Evolutionary conservation across 2,888 invertebrate species (phyloP), one percentile per base, ranked within the genome.

Genomic region (Trichopoda pennipes): DNA sequence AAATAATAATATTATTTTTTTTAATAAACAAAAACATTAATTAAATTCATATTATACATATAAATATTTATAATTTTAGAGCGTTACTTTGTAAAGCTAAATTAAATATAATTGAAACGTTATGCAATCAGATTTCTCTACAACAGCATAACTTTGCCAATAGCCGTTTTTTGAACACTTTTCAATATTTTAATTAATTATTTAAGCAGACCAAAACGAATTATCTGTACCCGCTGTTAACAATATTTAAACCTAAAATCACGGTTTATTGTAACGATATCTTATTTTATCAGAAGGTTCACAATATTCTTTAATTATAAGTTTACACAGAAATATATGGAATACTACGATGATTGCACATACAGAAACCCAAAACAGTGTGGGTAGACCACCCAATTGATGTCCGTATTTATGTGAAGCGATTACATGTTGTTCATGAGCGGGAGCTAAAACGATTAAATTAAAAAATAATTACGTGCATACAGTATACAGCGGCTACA

Each of bases 361-460:
- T 85, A 98, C 95, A 81, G 96, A 95, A 60, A 97, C 94, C 98
- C 98, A 98, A 91, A 98, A 98, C 60, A 97, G 92, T 0, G 96
- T 95, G 55, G 98, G 98, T 81, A 98, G 92, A 0, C 98, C 98
- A 44, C 97, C 97, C 85, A 97, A 93, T 85, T 95, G 95, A 91
- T 97, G 95, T 0, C 98, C 98, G 88, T 98, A 97, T 88, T 95
- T 95, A 90, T 98, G 98, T 86, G 97, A 91, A 0, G 97, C 96
- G 87, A 98, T 96, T 14, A 98, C 94, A 90, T 97, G 96, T 88
- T 97, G 95, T 88, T 97, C 97, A 88, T 97, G 97, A 0, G 98
- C 95, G 0, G 98, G 98, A 14, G 98, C 98, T 91, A 23, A 16
- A 83, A 73, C 4, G 28, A 28, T 28, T 28, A 21, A 28, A 49